phyloP scores from a whole-genome alignment of 1,140 invertebrate genomes.

The Vollenhovia emeryi region DNA sequence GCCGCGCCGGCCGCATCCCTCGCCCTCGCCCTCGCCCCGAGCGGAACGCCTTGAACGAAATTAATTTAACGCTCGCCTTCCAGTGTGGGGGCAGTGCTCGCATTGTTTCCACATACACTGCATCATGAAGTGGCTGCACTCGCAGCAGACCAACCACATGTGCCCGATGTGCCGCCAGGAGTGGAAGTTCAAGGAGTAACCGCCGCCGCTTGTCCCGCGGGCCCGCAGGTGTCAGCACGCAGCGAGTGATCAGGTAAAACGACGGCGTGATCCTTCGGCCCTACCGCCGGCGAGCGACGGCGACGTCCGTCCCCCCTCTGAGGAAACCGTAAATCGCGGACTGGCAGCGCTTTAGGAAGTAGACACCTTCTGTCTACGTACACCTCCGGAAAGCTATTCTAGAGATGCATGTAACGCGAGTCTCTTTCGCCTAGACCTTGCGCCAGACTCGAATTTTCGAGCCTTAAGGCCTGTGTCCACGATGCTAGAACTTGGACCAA shows the following conservation, averaged over 20 bases:
- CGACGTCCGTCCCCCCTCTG: background rate
- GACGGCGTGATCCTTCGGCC: background rate
- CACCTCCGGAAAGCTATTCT: too few relatives aligned
- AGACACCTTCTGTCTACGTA: too few relatives aligned
- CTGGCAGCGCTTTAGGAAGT: background rate
- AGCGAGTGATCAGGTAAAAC: constrained; percentile 69
- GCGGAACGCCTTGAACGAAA: background rate
- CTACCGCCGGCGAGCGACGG: background rate
- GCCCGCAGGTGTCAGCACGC: constrained; percentile 81
- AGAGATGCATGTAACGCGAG: background rate
- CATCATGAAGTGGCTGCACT: constrained; percentile 99
- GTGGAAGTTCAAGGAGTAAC: constrained; percentile 97
- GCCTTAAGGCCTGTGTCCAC: too few relatives aligned
- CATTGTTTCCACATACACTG: constrained; percentile 99
- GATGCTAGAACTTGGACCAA: too few relatives aligned
- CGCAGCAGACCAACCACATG: constrained; percentile 97
- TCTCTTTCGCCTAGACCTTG: too few relatives aligned
- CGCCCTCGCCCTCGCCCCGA: background rate
- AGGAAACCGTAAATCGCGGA: background rate
- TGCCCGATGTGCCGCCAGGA: constrained; percentile 99
- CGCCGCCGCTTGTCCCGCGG: constrained; percentile 66
- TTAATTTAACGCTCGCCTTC: constrained; percentile 73
- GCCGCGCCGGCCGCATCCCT: background rate
- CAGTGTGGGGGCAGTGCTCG: constrained; percentile 99
- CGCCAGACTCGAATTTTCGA: too few relatives aligned